Conservation (phyloP, 2,888 invertebrate genomes). For the Calameuta pallipes region DNA sequence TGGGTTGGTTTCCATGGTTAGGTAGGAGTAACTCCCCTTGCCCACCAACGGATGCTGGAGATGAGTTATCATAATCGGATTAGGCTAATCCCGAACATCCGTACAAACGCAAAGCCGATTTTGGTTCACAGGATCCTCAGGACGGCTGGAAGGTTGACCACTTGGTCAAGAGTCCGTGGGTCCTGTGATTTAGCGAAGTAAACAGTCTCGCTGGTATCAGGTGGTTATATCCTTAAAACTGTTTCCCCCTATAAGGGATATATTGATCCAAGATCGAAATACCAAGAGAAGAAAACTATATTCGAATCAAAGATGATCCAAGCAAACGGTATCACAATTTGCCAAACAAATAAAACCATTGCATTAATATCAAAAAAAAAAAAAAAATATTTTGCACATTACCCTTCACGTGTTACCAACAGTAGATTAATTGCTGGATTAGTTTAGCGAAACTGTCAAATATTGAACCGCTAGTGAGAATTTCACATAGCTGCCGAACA, state of each 20-base stretch:
- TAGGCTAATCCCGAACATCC: conserved; percentile 49
- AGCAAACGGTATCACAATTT: no score
- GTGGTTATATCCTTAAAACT: not conserved
- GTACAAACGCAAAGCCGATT: conserved; percentile 46
- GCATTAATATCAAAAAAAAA: no score
- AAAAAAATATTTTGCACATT: no score
- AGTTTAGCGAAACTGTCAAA: no score
- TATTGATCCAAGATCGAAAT: no score
- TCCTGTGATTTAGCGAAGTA: conserved; percentile 6
- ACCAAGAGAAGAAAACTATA: no score
- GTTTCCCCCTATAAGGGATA: not conserved
- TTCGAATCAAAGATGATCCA: no score
- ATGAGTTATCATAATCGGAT: conserved; percentile 57
- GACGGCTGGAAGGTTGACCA: not conserved
- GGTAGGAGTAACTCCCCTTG: not conserved
- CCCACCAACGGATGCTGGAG: conserved; percentile 21
- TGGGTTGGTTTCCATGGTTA: conserved; percentile 16
- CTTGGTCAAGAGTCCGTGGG: conserved; percentile 3
- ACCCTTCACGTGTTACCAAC: no score
- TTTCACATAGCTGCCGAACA: no score
- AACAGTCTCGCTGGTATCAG: not conserved
- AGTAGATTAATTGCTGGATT: no score
- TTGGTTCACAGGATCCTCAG: conserved; percentile 25
- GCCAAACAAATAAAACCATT: no score
- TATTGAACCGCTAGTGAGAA: no score